Percentiles rank a stretch among this genome's conserved stretches.
Evolutionary conservation across 2,797 vertebrate genomes (phyloP).

Genomic region (Capromys pilorides): DNA sequence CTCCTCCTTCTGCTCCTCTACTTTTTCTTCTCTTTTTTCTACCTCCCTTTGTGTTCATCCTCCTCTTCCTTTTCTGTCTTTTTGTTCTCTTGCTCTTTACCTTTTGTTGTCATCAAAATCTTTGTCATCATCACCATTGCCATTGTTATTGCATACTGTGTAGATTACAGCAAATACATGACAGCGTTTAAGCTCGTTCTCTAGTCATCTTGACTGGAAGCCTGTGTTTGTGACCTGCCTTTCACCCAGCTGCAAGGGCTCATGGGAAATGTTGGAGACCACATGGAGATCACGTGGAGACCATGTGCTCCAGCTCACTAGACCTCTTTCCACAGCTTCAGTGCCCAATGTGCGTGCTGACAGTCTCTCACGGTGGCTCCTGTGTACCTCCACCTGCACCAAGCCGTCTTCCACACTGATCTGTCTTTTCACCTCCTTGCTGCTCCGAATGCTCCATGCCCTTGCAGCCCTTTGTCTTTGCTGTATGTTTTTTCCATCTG

Average conservation of each 20-base stretch:
- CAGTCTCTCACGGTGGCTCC: rapidly evolving
- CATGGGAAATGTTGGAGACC: not conserved
- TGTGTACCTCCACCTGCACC: rapidly evolving
- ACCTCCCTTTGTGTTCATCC: not conserved
- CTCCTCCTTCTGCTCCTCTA: not conserved
- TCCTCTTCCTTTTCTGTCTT: not conserved
- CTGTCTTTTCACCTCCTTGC: not conserved
- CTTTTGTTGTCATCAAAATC: not conserved
- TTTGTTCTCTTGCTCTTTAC: not conserved
- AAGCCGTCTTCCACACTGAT: not conserved
- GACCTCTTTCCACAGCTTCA: not conserved
- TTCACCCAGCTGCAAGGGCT: not conserved
- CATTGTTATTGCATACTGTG: no score
- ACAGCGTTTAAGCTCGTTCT: not conserved
- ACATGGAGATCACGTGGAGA: no score
- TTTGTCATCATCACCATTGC: not conserved
- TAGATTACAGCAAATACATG: not conserved
- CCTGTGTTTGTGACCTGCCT: not conserved
- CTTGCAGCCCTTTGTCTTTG: not conserved
- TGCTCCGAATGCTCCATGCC: rapidly evolving
- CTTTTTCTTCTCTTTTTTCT: not conserved
- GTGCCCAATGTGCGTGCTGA: not conserved
- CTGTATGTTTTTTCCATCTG: rapidly evolving
- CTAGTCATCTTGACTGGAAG: not conserved
- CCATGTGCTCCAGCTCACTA: no score